Conservation (phyloP, 2,888 invertebrate genomes). For the Galeruca laticollis region DNA sequence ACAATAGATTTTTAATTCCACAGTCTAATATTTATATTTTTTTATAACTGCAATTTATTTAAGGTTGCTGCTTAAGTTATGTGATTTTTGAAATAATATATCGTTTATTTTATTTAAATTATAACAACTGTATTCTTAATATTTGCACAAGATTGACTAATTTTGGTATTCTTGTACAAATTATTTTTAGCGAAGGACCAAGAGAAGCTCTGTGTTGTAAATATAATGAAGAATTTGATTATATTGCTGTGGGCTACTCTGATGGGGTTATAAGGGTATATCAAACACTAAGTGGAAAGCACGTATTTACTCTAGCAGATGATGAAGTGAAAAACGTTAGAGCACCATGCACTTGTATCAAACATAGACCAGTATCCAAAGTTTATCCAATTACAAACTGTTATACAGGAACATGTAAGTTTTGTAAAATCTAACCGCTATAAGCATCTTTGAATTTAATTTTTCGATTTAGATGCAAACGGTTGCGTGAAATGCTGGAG, state of each 20-base stretch:
- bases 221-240: conserved; percentile 73
- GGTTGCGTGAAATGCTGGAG: conserved; percentile 80
- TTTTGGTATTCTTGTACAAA: conserved; percentile 7
- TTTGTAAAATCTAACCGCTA: not conserved
- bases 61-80: too few relatives aligned
- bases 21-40: too few relatives aligned
- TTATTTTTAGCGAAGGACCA: conserved; percentile 45
- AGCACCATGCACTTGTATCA: conserved; percentile 73
- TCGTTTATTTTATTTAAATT: too few relatives aligned
- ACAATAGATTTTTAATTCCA: too few relatives aligned
- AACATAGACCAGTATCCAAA: conserved; percentile 72
- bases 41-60: too few relatives aligned
- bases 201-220: conserved; percentile 54
- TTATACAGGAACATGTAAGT: conserved; percentile 72
- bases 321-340: conserved; percentile 62
- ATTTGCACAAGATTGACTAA: too few relatives aligned
- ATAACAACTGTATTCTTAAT: too few relatives aligned
- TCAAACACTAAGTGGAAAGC: conserved; percentile 68
- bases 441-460: not conserved
- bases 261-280: conserved; percentile 73
- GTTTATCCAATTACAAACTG: conserved; percentile 73
- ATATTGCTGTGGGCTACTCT: conserved; percentile 72
- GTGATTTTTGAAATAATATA: too few relatives aligned
- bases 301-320: conserved; percentile 69
- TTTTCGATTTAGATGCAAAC: conserved; percentile 70